Base-by-base conservation (phyloP, 2,888 invertebrate species). In the Eurois occulta region DNA sequence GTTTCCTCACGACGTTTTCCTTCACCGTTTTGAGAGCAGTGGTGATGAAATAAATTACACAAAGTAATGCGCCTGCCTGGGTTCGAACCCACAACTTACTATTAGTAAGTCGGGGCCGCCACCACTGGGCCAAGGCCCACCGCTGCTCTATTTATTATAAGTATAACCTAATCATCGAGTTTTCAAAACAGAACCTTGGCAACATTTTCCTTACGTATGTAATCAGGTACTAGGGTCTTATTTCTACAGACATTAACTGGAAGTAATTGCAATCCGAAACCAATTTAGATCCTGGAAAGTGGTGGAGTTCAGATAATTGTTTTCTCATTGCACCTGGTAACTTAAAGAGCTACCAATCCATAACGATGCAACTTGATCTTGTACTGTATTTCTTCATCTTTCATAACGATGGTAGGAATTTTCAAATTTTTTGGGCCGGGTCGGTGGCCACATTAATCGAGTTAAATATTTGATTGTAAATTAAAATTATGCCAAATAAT, bases 191-290 rank as follows among this genome's bases (percentile, higher is more conserved):
- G 18, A 32, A 35, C 35, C 11, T 10, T 24, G 10, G 35, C 60
- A 32, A 60, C 7, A 18, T 60, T 18, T 32, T 32, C 32, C 32
- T 32, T 32, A 16, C 24, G 28, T n/a, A n/a, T n/a, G n/a, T n/a
- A n/a, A n/a, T 52, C 11, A 62, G 32, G 32, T 35, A 21, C 21
- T 62, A 10, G 11, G 35, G 21, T 35, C 35, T 35, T 21, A 62
- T 62, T 38, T 64, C 38, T 24, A 38, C 13, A 35, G 21, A 35
- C 35, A 13, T 21, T 38, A 24, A 6, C 64, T 13, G 35, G 38
- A 38, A 24, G 35, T 62, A 62, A 62, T 35, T 62, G 62, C 64
- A 64, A 7, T 64, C 38, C 38, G 64, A 64, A 64, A 64, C 64
- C 64, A 64, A 64, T 64, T 38, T 11, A 24, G 5, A 35, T 35